Evolutionary conservation across 2,113 vertebrate species (phyloP), one percentile per base, ranked within the genome.

Genomic region (Corythornis madagascariensis): DNA sequence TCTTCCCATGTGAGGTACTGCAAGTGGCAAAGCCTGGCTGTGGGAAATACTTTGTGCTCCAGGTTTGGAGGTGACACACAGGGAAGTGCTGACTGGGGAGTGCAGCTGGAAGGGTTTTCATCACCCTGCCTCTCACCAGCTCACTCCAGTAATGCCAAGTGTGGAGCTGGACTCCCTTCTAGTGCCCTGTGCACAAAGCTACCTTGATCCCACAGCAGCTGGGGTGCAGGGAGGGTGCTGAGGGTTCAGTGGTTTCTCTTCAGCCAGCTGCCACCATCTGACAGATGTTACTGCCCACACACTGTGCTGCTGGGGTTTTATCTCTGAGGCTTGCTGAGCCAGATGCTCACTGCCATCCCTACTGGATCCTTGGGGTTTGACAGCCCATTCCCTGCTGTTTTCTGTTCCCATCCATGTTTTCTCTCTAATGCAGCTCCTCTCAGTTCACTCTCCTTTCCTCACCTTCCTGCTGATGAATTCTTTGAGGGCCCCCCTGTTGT

Each of bases 381-480:
- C 56, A 53, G 79, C 29, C 47, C 50, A 13, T 77, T 92, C 42
- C 35, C 50, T 79, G 9, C 42, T 84, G 29, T 48, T 90, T 69
- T 8, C 74, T 86, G 50, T 83, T 92, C 25, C 57, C 20, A 6
- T 84, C 91, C 1, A 0, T 59, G 21, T 79, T 76, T 59, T 80
- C 19, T 53, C 63, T 76, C 52, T 79, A 69, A 71, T 24, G 24
- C 13, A 43, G 0, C 16, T 84, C 55, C 28, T 89, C 59, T 85
- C 59, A 76, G 9, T 59, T 71, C 10, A 6, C 40, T 33, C 53
- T 57, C 35, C 48, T 84, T 81, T 89, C 55, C 66, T 79, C 28
- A 70, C 55, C 38, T 91, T 91, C 66, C 78, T 84, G 40, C 53
- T 84, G 81, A 71, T 83, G 89, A 18, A 35, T 92, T 91, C 35